These are phyloP conservation scores for Hymenopus coronatus DNA, from an alignment of 2,888 invertebrate species.

Conservation along the genomic window DNA sequence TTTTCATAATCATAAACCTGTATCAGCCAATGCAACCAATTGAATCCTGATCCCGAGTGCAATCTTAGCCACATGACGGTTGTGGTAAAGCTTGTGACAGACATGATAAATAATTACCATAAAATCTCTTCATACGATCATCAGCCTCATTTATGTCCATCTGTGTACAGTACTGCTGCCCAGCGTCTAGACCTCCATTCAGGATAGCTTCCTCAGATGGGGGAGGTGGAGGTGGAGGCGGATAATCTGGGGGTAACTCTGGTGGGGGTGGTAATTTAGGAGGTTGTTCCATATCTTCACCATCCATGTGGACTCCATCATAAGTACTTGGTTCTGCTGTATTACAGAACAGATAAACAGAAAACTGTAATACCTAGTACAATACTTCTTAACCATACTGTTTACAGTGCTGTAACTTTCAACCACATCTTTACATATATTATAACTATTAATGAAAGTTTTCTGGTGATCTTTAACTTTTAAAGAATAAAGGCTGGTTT, in stretches of 20 bases:
- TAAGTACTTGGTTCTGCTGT: slow-evolving; percentile 22
- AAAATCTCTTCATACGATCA: slow-evolving; percentile 53
- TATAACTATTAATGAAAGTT: too few relatives aligned
- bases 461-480: too few relatives aligned
- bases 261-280: slow-evolving; percentile 32
- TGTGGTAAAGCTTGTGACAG: too few relatives aligned
- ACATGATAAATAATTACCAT: slow-evolving; percentile 42
- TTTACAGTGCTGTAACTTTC: too few relatives aligned
- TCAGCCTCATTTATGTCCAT: slow-evolving; percentile 52
- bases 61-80: too few relatives aligned
- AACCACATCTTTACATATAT: too few relatives aligned
- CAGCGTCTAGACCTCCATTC: slow-evolving; percentile 36
- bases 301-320: slow-evolving; percentile 13
- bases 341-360: not conserved
- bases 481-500: too few relatives aligned
- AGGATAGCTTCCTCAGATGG: slow-evolving; percentile 39
- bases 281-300: slow-evolving; percentile 24
- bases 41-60: too few relatives aligned
- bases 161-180: slow-evolving; percentile 38
- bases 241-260: slow-evolving; percentile 43
- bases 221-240: slow-evolving; percentile 45
- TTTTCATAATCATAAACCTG: too few relatives aligned
- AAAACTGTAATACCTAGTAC: not conserved
- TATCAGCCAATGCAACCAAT: too few relatives aligned
- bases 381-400: too few relatives aligned